Evolutionary conservation across 2,888 invertebrate species (phyloP).

Genomic region (Napeogenes inachia): DNA sequence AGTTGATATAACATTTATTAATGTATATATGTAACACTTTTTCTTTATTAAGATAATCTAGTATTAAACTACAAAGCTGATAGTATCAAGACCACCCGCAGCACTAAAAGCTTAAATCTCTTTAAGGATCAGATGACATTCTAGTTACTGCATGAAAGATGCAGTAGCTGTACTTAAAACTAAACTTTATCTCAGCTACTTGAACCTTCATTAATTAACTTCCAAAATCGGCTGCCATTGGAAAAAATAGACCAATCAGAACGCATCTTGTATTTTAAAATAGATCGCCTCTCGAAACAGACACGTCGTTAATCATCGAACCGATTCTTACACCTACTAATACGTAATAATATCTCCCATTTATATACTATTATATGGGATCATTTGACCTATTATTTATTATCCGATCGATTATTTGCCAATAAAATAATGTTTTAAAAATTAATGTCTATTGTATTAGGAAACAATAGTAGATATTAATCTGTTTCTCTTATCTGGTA

Average conservation of each 20-base stretch:
- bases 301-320: slow-evolving; percentile 66
- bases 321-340: slow-evolving; percentile 41
- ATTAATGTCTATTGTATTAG: too few species aligned
- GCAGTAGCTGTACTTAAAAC: slow-evolving; percentile 60
- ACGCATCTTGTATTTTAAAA: slow-evolving; percentile 51
- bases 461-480: too few species aligned
- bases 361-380: slow-evolving; percentile 18
- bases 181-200: slow-evolving; percentile 53
- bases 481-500: slow-evolving; percentile 12
- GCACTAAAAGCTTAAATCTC: slow-evolving; percentile 25
- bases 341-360: slow-evolving; percentile 32
- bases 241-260: slow-evolving; percentile 65
- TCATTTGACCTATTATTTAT: slow-evolving; percentile 23
- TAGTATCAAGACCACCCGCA: slow-evolving; percentile 14
- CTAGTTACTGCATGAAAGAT: slow-evolving; percentile 65
- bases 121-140: slow-evolving; percentile 38
- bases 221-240: slow-evolving; percentile 68
- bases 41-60: not conserved
- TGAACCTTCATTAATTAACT: slow-evolving; percentile 66
- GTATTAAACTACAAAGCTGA: slow-evolving; percentile 12
- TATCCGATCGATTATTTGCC: too few species aligned
- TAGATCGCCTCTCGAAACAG: slow-evolving; percentile 61
- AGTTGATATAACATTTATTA: too few species aligned
- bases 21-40: not conserved
- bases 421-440: too few species aligned